phyloP scores from a whole-genome alignment of 2,113 vertebrate species.

The Ameiurus melas region DNA sequence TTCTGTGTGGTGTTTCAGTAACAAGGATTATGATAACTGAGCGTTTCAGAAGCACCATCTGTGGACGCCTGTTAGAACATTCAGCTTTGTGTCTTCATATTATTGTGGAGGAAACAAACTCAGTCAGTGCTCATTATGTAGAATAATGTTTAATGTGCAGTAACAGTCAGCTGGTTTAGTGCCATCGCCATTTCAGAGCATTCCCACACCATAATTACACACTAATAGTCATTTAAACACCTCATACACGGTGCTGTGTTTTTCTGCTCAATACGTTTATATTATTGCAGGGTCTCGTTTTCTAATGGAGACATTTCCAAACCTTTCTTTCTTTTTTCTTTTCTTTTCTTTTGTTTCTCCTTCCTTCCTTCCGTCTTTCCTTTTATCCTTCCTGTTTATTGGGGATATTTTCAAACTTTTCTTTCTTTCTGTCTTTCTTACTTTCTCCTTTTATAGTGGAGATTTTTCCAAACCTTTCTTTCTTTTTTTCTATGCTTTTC shows the following conservation, averaged over 20 bases:
- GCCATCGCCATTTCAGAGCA: not conserved
- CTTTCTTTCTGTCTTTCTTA: too few relatives aligned
- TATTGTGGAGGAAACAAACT: not conserved
- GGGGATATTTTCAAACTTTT: not conserved
- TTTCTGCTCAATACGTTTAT: not conserved
- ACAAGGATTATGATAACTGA: not conserved
- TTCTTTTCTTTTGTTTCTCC: too few relatives aligned
- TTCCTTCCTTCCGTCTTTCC: not conserved
- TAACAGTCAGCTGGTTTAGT: not conserved
- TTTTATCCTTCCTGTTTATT: not conserved
- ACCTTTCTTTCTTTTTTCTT: not conserved
- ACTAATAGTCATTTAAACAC: not conserved
- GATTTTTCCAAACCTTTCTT: not conserved
- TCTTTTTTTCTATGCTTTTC: not conserved
- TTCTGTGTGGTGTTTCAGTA: not conserved
- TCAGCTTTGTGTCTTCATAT: constrained; percentile 14
- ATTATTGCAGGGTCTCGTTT: not conserved
- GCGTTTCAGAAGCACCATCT: constrained; percentile 12
- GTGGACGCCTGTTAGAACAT: not conserved
- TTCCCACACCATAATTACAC: not conserved
- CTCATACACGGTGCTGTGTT: not conserved
- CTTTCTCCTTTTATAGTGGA: not conserved
- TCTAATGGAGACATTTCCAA: not conserved
- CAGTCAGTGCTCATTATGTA: not conserved
- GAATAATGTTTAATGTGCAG: not conserved